Evolutionary conservation across 1,140 invertebrate genomes (phyloP).

Genomic region (Oscheius sp.): DNA sequence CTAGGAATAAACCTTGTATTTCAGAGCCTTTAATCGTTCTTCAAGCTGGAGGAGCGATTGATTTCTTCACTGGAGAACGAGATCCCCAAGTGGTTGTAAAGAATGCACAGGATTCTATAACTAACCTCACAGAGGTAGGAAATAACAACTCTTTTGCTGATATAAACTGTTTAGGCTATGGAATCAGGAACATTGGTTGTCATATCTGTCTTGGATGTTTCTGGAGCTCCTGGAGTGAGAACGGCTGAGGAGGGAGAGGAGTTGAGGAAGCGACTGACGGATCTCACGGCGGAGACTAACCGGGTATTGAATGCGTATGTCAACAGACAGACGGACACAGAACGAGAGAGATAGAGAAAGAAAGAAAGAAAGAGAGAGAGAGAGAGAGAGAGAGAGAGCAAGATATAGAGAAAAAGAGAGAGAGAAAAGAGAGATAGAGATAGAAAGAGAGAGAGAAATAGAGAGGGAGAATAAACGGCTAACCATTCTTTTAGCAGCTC

Average conservation of each 20-base stretch:
- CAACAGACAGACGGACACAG: background rate
- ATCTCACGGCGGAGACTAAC: conserved; percentile 36
- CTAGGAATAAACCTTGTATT: conserved; percentile 11
- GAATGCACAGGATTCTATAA: conserved; percentile 29
- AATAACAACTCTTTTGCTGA: background rate
- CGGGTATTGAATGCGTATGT: conserved; percentile 6
- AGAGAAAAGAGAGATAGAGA: too few species aligned
- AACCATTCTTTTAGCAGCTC: conserved; percentile 25
- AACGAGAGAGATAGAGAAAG: too few species aligned
- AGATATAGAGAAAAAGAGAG: too few species aligned
- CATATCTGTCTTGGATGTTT: conserved; percentile 29
- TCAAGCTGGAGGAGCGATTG: conserved; percentile 38
- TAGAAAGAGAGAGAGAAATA: too few species aligned
- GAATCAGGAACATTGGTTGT: conserved; percentile 33
- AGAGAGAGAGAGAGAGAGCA: too few species aligned
- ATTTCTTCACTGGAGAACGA: conserved; percentile 44
- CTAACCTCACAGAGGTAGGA: conserved; percentile 26
- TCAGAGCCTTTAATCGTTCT: conserved; percentile 41
- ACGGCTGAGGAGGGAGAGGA: conserved; percentile 37
- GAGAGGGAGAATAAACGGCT: too few species aligned
- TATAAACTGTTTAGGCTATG: conserved; percentile 25
- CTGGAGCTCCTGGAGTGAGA: conserved; percentile 35
- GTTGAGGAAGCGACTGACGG: conserved; percentile 21
- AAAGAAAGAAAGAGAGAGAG: too few species aligned
- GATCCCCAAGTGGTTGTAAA: conserved; percentile 27